Conservation (phyloP, 2,888 invertebrate genomes). For the Cinara cedri region DNA sequence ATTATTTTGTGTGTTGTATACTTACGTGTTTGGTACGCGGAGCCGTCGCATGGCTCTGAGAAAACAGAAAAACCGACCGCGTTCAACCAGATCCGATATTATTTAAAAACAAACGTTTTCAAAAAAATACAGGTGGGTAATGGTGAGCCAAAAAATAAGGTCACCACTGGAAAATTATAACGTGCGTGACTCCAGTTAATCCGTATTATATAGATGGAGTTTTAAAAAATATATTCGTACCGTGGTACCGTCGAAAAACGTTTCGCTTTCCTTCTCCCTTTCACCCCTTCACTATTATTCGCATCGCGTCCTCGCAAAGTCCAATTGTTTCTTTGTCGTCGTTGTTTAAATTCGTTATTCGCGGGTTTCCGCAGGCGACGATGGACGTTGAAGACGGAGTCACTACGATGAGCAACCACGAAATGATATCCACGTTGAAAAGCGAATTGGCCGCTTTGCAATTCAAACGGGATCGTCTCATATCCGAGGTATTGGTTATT, state of each 20-base stretch:
- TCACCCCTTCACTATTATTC: background rate
- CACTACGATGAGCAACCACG: conserved; percentile 65
- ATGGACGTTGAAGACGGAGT: conserved; percentile 64
- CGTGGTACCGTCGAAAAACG: conserved; percentile 35
- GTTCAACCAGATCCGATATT: background rate
- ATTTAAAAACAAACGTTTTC: background rate
- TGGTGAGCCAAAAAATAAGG: background rate
- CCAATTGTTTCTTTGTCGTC: too few relatives aligned
- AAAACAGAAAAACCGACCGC: background rate
- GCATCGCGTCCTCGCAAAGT: background rate
- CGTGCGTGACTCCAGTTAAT: conserved; percentile 44
- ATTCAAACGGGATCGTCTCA: conserved; percentile 81
- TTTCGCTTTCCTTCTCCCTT: background rate
- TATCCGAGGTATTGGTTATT: conserved; percentile 74
- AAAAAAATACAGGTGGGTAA: background rate
- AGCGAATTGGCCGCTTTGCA: conserved; percentile 85
- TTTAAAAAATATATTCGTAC: conserved; percentile 13
- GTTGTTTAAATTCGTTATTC: background rate
- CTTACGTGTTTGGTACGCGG: background rate
- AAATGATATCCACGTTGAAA: conserved; percentile 76
- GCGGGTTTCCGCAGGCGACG: conserved; percentile 62
- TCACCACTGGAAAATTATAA: background rate
- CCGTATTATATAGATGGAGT: background rate
- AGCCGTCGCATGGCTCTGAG: background rate
- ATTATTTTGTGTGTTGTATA: background rate